These are phyloP conservation scores for Planococcus citri DNA, from an alignment of 1,140 invertebrate species.

Conservation along the genomic window DNA sequence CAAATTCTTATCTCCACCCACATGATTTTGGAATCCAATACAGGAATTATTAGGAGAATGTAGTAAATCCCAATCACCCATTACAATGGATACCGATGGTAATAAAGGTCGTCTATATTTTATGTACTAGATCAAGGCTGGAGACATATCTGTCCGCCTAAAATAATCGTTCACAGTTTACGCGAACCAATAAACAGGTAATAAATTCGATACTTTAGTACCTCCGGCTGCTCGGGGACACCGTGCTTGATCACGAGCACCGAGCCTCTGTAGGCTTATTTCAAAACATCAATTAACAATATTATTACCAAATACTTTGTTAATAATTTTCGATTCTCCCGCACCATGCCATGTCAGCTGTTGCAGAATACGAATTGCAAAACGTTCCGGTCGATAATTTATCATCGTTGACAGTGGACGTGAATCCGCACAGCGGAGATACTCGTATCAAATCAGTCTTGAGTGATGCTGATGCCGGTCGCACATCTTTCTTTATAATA, in stretches of 20 bases:
- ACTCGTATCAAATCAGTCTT: background rate
- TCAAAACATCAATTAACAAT: too few species aligned
- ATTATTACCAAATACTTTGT: too few species aligned
- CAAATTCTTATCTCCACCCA: too few species aligned
- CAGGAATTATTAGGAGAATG: constrained; percentile 45
- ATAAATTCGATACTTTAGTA: too few species aligned
- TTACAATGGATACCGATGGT: constrained; percentile 12
- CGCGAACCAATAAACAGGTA: constrained; percentile 49
- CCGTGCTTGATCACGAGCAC: too few species aligned
- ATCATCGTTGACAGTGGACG: background rate
- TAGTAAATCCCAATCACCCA: constrained; percentile 19
- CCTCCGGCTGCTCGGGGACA: too few species aligned
- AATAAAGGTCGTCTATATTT: constrained; percentile 37
- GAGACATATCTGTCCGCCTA: constrained; percentile 55
- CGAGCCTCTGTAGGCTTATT: too few species aligned
- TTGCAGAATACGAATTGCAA: background rate
- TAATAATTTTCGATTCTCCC: too few species aligned
- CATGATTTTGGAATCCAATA: too few species aligned
- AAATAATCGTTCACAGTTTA: constrained; percentile 63
- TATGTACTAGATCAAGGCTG: constrained; percentile 62
- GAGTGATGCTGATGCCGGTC: background rate
- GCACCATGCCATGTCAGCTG: too few species aligned
- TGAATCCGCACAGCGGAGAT: background rate
- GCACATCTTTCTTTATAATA: background rate
- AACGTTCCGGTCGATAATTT: background rate